Percentiles rank a stretch among this genome's conserved stretches.
Conservation (phyloP, 2,113 vertebrate species). For the Oncorhynchus gorbuscha region DNA sequence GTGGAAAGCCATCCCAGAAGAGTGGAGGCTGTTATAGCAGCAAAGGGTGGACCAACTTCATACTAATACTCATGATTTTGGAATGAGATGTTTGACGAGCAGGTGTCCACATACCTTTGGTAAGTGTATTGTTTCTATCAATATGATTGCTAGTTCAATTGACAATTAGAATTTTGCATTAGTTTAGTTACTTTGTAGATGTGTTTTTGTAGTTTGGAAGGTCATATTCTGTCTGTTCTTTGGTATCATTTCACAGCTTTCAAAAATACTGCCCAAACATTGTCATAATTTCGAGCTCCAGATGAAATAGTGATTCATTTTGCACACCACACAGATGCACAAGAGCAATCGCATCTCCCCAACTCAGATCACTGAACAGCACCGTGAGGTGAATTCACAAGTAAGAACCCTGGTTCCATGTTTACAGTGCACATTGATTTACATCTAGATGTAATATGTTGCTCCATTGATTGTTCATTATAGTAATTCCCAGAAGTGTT, state of each 20-base stretch:
- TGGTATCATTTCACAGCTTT: background rate
- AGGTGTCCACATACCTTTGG: too few relatives aligned
- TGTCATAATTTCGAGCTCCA: background rate
- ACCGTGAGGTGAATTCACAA: conserved; percentile 40
- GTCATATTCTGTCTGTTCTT: too few relatives aligned
- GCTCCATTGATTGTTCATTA: conserved; percentile 76
- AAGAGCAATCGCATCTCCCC: background rate
- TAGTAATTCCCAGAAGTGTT: conserved; percentile 62
- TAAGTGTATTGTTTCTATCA: conserved; percentile 12
- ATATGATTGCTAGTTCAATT: conserved; percentile 40
- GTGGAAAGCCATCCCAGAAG: too few relatives aligned
- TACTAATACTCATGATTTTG: too few relatives aligned
- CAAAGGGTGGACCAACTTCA: too few relatives aligned
- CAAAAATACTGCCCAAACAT: background rate
- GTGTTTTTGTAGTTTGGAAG: too few relatives aligned
- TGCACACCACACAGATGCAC: background rate
- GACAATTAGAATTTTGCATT: background rate
- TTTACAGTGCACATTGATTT: conserved; percentile 57
- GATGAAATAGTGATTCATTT: conserved; percentile 28
- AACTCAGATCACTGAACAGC: background rate
- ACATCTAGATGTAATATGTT: conserved; percentile 70
- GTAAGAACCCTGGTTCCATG: conserved; percentile 9
- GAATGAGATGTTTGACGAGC: too few relatives aligned
- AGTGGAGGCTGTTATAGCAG: too few relatives aligned
- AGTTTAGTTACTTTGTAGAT: background rate